phyloP scores from a whole-genome alignment of 2,888 invertebrate genomes.

The Belgica antarctica region DNA sequence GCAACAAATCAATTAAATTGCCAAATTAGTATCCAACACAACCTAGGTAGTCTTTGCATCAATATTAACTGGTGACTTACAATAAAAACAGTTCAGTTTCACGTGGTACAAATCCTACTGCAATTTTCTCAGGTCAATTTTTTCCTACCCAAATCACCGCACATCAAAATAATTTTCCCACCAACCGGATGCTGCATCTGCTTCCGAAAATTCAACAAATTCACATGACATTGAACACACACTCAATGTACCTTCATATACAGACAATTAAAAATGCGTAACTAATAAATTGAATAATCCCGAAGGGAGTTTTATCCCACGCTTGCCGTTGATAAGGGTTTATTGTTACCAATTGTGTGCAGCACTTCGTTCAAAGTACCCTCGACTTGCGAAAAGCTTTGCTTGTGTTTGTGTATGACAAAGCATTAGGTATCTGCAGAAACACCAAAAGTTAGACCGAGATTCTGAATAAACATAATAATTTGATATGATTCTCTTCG shows the following conservation, averaged over 20 bases:
- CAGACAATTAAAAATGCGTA: slow-evolving; percentile 39
- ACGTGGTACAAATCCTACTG: too few species aligned
- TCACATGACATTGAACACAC: slow-evolving; percentile 26
- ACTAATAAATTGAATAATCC: slow-evolving; percentile 40
- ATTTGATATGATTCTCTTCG: slow-evolving; percentile 24
- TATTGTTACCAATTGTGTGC: slow-evolving; percentile 8
- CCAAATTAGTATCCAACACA: too few species aligned
- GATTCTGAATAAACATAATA: slow-evolving; percentile 27
- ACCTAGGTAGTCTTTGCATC: too few species aligned
- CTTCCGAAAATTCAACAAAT: slow-evolving; percentile 33
- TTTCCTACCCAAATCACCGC: background rate
- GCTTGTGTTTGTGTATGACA: background rate
- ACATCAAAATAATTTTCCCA: slow-evolving; percentile 30
- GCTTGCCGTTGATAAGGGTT: slow-evolving; percentile 29
- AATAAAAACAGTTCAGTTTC: too few species aligned
- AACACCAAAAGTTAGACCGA: slow-evolving; percentile 13
- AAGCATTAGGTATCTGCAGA: background rate
- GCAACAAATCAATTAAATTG: too few species aligned
- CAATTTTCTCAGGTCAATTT: too few species aligned
- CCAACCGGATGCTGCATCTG: slow-evolving; percentile 38
- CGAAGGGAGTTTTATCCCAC: slow-evolving; percentile 37
- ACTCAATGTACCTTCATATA: slow-evolving; percentile 7
- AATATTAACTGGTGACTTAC: too few species aligned
- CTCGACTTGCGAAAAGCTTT: slow-evolving; percentile 7
- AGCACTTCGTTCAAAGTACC: background rate